Base-by-base conservation (phyloP, 2,888 invertebrate genomes). In the Tortricodes alternella region DNA sequence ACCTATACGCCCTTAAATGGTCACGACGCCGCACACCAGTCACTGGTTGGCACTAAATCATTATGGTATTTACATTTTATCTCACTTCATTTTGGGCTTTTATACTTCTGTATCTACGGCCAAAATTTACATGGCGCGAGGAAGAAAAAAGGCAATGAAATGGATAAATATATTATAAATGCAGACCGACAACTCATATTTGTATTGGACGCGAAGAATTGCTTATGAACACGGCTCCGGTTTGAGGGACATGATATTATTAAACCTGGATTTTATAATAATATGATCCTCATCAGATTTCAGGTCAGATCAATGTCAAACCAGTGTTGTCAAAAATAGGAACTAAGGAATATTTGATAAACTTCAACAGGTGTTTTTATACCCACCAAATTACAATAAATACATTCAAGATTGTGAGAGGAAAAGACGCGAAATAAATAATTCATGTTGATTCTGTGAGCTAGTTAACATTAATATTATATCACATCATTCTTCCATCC, bases 1-100 rank as follows among this genome's bases (percentile, higher is more conserved):
- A 83, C 82, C 82, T 76, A 74, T 67, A 73, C 75, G 49, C 38
- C 85, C 85, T 70, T 83, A 85, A 72, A 87, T 80, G 86, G 87
- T 52, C 67, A 78, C 74, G 75, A 76, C 74, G 78, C 70, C 77
- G 67, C 70, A 70, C 74, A 72, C 70, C 71, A 69, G 76, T 68
- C 72, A 70, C 77, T 34, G 32, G 46, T 50, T 15, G 52, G 15
- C 72, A 70, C 74, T 74, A 80, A 80, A 80, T 80, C 79, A 80
- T 78, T 73, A 71, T 74, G 78, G 77, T 80, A 80, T 84, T 84
- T 78, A 80, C 76, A 78, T 77, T 78, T 74, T 71, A 71, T 71
- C 64, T 75, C 71, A 67, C 70, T 69, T 62, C 62, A 64, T 67
- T 70, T 63, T 76, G 73, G 67, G 70, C 66, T 76, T 77, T 74